Base-by-base conservation (phyloP, 2,113 vertebrate species). In the Procapra przewalskii region DNA sequence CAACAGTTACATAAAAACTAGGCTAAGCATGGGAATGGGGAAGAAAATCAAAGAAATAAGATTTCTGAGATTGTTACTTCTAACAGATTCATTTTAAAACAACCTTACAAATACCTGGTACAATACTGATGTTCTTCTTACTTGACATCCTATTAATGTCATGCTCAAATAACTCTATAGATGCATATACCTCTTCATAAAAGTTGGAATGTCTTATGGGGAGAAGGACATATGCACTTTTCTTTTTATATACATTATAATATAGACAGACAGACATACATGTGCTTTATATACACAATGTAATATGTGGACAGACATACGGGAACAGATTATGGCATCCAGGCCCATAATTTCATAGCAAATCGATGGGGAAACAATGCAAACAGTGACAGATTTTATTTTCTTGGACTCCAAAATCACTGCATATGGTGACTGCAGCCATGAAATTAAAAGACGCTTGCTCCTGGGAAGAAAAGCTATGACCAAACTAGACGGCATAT, bases 41-140 rank as follows among this genome's bases (percentile, higher is more conserved):
- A 31, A 14, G n/a, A 75, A 95, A 93, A 97, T 87, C 43, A 91
- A 92, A 93, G 50, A 82, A 95, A 82, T 59, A 88, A 79, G 83
- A 80, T 55, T 62, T 82, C 80, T 86, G 62, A 79, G 31, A 85
- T 6, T 94, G n/a, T 87, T 94, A 90, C 50, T 71, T 92, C 60
- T 62, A 91, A 95, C 75, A 95, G 93, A n/a, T 9, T 87, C 92
- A 93, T 83, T 98, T 95, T 87, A 95, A 97, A 79, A 77, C n/a
- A 77, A 21, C 16, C 55, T 95, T 93, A 94, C 67, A 87, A 92
- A 88, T 86, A 88, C 25, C 3, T 81, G 59, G 21, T 50, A 84
- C 7, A 83, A 84, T 55, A 57, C 6, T 91, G 21, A 89, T 83
- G 89, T 87, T 92, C 86, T 83, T 91, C 79, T 82, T 62, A 97